Conservation (phyloP, 2,797 vertebrate species). For the Malurus splendens region DNA sequence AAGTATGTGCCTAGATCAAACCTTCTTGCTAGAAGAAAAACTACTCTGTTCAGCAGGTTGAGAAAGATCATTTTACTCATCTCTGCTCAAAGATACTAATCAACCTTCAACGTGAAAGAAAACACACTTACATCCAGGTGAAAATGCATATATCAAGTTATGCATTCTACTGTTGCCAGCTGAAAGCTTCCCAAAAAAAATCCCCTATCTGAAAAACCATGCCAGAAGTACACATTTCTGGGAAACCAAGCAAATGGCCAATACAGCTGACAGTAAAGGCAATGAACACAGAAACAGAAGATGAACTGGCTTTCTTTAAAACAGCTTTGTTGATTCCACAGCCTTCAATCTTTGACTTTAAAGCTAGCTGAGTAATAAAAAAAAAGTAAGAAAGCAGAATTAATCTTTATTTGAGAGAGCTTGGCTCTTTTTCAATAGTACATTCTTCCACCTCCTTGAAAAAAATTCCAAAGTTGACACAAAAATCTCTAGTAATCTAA, state of each 20-base stretch:
- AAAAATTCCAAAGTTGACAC: constrained; percentile 17
- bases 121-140: not conserved
- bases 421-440: not conserved
- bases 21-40: not conserved
- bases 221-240: constrained; percentile 60
- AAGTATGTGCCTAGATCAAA: not conserved
- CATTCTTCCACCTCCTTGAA: constrained; percentile 29
- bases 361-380: not conserved
- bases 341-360: not conserved
- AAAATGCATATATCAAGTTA: constrained; percentile 33
- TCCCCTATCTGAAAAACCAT: constrained; percentile 34
- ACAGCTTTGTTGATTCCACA: not conserved
- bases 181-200: constrained; percentile 41
- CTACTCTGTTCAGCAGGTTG: not conserved
- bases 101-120: constrained; percentile 1
- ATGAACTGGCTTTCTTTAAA: constrained; percentile 26
- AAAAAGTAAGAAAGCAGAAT: not conserved
- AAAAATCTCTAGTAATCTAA: constrained; percentile 21
- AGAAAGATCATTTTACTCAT: not conserved
- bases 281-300: constrained; percentile 37
- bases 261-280: constrained; percentile 53
- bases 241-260: constrained; percentile 59
- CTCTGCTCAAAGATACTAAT: not conserved
- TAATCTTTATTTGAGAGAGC: not conserved
- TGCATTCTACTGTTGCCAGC: constrained; percentile 1